These are phyloP conservation scores for Clusia tigrina DNA, from an alignment of 2,888 invertebrate species.

Conservation along the genomic window DNA sequence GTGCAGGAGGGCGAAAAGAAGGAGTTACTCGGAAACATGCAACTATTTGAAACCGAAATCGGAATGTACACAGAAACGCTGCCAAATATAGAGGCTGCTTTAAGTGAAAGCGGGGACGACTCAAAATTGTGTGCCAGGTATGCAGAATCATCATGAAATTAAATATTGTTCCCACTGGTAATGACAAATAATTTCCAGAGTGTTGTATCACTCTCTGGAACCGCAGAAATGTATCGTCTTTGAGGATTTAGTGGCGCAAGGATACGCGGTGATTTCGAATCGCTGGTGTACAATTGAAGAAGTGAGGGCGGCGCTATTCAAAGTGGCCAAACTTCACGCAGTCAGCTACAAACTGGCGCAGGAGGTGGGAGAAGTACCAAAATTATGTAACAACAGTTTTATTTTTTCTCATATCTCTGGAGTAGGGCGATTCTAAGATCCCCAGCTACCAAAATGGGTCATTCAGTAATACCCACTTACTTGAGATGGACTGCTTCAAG, in stretches of 20 bases:
- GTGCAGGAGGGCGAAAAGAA: constrained; percentile 31
- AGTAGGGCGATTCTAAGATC: background rate
- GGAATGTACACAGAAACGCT: constrained; percentile 42
- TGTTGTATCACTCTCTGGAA: constrained; percentile 23
- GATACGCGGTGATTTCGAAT: constrained; percentile 22
- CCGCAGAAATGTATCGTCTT: constrained; percentile 25
- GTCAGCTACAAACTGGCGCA: constrained; percentile 32
- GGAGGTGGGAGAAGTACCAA: constrained; percentile 25
- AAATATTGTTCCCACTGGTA: background rate
- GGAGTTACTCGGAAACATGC: constrained; percentile 28
- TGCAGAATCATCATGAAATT: background rate
- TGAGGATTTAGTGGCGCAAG: background rate
- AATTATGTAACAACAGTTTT: background rate
- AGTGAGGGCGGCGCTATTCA: constrained; percentile 24
- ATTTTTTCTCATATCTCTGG: no score
- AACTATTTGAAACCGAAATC: constrained; percentile 43
- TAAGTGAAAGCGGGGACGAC: constrained; percentile 38
- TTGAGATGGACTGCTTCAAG: background rate
- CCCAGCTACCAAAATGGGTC: background rate
- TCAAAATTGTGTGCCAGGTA: constrained; percentile 39
- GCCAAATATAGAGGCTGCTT: constrained; percentile 41
- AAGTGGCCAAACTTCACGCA: constrained; percentile 35
- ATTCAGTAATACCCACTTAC: background rate
- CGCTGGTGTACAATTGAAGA: constrained; percentile 29
- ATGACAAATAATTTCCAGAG: constrained; percentile 2